Evolutionary conservation across 2,113 vertebrate genomes (phyloP), one percentile per base, ranked within the genome.

Genomic region (Brachyhypopomus gauderio): DNA sequence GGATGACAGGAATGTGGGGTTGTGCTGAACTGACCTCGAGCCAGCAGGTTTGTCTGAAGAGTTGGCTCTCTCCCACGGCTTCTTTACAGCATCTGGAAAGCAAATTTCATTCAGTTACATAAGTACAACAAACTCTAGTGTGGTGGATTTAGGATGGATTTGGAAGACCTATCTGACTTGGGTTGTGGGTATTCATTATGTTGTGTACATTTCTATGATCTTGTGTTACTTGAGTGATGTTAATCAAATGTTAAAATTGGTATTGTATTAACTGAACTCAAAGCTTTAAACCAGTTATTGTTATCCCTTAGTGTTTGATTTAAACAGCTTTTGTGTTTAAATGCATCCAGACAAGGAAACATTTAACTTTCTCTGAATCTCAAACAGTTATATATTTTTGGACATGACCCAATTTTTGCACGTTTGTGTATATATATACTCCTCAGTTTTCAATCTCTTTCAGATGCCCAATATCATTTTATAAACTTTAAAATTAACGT

Each of bases 41-140:
- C 98, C 93, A 87, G 96, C 85, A 0, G 97, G 94, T 87, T 97
- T 99, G 84, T 99, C 97, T 88, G 96, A 91, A 38, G 98, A 99
- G 92, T 97, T 98, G 90, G 97, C 97, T 87, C 97, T 93, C 77
- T 99, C 98, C 98, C 98, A 99, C 84, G 95, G 98, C 90, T 98
- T 99, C 93, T 97, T 97, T 89, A 95, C 86, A 88, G 95, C 92
- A 89, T 99, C 97, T 98, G 66, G 22, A 67, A 78, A 69, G 7
- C 16, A 77, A 17, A 41, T 23, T 23, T 55, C 9, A 34, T 22
- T 63, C 1, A 72, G 14, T 36, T 66, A 0, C 7, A 2, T 12
- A 4, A 25, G 4, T 66, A 5, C 14, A 17, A 30, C 6, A 2
- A 66, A 62, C 41, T 30, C 1, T 0, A 23, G 4, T 59, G n/a